Evolutionary conservation across 2,888 invertebrate species (phyloP).

Genomic region (Adelphocoris suturalis): DNA sequence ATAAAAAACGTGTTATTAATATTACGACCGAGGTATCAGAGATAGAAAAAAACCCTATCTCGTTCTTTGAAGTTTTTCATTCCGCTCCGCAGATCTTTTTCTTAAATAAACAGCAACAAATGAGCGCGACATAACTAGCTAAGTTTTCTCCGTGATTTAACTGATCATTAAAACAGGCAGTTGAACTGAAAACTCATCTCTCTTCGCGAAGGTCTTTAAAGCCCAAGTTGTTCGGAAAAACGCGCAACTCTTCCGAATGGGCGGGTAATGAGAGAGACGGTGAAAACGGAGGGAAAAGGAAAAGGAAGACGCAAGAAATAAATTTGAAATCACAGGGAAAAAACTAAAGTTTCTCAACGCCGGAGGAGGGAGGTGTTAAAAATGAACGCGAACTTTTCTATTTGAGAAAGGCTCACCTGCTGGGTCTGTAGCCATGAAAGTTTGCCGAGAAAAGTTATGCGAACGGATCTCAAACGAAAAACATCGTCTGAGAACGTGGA

Average conservation of each 20-base stretch:
- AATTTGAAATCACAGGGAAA: conserved; percentile 10
- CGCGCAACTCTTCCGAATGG: neutral
- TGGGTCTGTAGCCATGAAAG: neutral
- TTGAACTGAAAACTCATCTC: conserved; percentile 33
- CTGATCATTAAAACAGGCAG: neutral
- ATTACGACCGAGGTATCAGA: too few relatives aligned
- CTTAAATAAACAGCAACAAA: neutral
- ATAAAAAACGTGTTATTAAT: too few relatives aligned
- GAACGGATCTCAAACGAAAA: conserved; percentile 15
- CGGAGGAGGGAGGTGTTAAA: neutral
- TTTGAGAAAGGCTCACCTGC: conserved; percentile 29
- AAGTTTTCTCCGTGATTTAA: neutral
- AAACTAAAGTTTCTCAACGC: neutral
- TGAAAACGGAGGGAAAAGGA: neutral
- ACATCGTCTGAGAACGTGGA: neutral
- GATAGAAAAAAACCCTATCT: too few relatives aligned
- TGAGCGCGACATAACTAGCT: neutral
- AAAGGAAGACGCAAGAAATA: conserved; percentile 38
- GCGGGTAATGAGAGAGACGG: neutral
- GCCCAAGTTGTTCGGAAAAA: neutral
- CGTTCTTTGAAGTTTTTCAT: too few relatives aligned
- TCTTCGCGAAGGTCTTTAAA: neutral
- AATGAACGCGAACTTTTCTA: conserved; percentile 6
- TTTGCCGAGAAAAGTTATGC: neutral
- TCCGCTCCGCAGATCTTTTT: too few relatives aligned